These are phyloP conservation scores for Sprattus sprattus DNA, from an alignment of 2,113 vertebrate genomes.

Conservation along the genomic window DNA sequence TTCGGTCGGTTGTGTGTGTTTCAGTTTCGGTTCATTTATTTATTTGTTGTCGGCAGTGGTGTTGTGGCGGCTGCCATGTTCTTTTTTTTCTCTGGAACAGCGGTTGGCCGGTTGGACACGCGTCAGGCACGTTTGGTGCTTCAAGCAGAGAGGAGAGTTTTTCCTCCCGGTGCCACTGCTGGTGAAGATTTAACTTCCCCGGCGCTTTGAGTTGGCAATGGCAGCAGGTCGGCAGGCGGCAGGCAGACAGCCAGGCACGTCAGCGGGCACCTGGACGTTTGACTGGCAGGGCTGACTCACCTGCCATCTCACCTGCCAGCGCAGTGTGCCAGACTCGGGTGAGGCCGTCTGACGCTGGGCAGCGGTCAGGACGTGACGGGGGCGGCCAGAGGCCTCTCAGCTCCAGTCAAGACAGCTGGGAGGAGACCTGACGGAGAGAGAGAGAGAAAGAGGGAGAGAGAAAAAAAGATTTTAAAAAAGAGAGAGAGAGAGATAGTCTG, in stretches of 20 bases:
- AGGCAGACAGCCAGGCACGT: neutral
- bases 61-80: neutral
- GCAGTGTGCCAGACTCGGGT: neutral
- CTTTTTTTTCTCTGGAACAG: neutral
- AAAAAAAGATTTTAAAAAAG: neutral
- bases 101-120: neutral
- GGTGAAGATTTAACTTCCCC: neutral
- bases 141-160: slow-evolving; percentile 9
- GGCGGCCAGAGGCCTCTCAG: neutral
- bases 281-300: neutral
- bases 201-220: neutral
- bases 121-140: neutral
- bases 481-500: neutral
- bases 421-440: neutral
- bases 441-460: neutral
- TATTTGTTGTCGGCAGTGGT: neutral
- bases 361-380: neutral
- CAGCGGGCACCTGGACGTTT: neutral
- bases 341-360: neutral
- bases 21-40: neutral
- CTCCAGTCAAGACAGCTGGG: neutral
- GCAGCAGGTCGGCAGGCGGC: neutral
- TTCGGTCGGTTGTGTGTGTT: neutral
- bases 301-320: slow-evolving; percentile 5
- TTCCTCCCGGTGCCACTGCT: neutral